Evolutionary conservation across 2,888 invertebrate genomes (phyloP).

Genomic region (Listrodromus nycthemerus): DNA sequence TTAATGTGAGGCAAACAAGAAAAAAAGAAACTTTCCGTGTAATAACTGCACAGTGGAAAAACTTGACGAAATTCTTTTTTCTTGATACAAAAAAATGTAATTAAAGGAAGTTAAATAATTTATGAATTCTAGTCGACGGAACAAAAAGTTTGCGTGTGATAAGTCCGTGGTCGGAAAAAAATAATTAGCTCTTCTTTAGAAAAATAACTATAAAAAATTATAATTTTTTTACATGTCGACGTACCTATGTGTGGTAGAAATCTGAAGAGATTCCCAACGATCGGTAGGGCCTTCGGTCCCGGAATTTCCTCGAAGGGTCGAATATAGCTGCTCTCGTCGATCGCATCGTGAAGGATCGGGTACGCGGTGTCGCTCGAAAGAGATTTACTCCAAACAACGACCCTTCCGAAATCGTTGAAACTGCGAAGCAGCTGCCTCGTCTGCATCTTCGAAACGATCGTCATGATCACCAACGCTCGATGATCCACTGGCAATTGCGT

Average conservation of each 20-base stretch:
- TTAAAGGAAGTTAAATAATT: no score
- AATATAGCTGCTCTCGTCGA: slow-evolving; percentile 63
- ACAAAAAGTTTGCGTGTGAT: no score
- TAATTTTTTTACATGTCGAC: background rate
- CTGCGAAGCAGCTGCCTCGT: slow-evolving; percentile 33
- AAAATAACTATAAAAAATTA: background rate
- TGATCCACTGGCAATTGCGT: background rate
- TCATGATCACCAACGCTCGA: slow-evolving; percentile 7
- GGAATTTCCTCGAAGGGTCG: slow-evolving; percentile 84
- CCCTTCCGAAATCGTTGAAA: slow-evolving; percentile 36
- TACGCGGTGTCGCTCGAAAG: slow-evolving; percentile 55
- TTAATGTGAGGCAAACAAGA: background rate
- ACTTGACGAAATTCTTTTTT: no score
- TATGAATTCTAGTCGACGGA: no score
- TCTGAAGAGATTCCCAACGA: slow-evolving; percentile 82
- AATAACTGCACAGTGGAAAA: no score
- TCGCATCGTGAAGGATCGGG: slow-evolving; percentile 39
- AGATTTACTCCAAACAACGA: background rate
- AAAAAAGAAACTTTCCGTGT: background rate
- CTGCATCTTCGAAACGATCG: slow-evolving; percentile 40
- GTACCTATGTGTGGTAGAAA: slow-evolving; percentile 77
- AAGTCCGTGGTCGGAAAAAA: no score
- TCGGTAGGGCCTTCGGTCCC: slow-evolving; percentile 84
- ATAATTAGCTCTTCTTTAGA: background rate
- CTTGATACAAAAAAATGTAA: no score